Evolutionary conservation across 2,888 invertebrate genomes (phyloP).

Genomic region (Octonoba sinensis): DNA sequence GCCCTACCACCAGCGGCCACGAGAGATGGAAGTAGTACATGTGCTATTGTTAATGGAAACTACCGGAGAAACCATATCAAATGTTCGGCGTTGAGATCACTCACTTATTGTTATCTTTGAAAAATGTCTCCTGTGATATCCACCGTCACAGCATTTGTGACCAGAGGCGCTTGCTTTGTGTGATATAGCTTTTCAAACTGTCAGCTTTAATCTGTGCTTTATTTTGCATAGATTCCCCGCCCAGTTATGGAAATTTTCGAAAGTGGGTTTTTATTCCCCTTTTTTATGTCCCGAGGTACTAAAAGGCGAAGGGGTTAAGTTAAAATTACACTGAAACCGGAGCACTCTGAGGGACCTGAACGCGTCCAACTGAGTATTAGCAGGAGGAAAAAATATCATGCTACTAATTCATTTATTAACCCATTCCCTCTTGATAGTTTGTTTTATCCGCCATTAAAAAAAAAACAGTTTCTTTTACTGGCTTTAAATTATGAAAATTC

Average conservation of each 20-base stretch:
- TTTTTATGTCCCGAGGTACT: slow-evolving; percentile 1
- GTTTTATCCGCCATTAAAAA: too few relatives aligned
- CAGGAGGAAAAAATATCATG: too few relatives aligned
- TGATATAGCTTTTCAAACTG: slow-evolving; percentile 44
- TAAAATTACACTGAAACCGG: not conserved
- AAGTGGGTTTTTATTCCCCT: slow-evolving; percentile 9
- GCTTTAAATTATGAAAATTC: too few relatives aligned
- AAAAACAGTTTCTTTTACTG: too few relatives aligned
- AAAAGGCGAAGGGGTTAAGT: slow-evolving; percentile 7
- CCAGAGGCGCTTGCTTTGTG: slow-evolving; percentile 31
- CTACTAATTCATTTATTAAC: too few relatives aligned
- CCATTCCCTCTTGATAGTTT: too few relatives aligned
- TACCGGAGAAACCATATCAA: slow-evolving; percentile 24
- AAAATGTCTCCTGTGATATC: slow-evolving; percentile 55
- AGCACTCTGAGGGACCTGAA: not conserved
- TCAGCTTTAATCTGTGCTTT: slow-evolving; percentile 54
- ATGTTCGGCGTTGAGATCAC: slow-evolving; percentile 50
- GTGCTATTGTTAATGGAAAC: slow-evolving; percentile 43
- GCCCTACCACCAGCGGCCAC: slow-evolving; percentile 35
- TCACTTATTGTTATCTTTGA: slow-evolving; percentile 52
- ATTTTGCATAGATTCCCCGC: slow-evolving; percentile 44
- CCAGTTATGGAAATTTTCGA: slow-evolving; percentile 28
- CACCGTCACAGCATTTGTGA: slow-evolving; percentile 18
- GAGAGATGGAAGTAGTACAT: slow-evolving; percentile 33
- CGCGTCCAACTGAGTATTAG: too few relatives aligned